These are phyloP conservation scores for Euproctis similis DNA, from an alignment of 2,888 invertebrate species.

Conservation along the genomic window DNA sequence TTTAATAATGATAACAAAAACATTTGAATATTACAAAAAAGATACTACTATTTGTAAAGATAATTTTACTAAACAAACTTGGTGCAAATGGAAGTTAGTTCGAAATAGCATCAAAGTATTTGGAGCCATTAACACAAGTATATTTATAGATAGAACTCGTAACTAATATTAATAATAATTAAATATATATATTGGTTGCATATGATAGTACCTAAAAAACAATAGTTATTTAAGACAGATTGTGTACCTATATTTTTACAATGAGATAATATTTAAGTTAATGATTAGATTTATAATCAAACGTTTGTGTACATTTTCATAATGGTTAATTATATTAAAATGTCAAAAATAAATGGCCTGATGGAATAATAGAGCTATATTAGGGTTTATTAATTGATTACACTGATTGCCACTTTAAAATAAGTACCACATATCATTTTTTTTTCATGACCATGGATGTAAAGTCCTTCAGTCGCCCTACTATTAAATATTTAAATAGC, in stretches of 20 bases:
- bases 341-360: not conserved
- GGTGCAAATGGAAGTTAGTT: conserved; percentile 14
- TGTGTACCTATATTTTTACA: conserved; percentile 68
- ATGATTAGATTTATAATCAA: conserved; percentile 39
- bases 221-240: conserved; percentile 38
- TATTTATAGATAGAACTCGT: too few relatives aligned
- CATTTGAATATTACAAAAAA: too few relatives aligned
- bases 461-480: too few relatives aligned
- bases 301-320: conserved; percentile 71
- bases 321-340: conserved; percentile 32
- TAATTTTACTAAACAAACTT: too few relatives aligned
- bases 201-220: conserved; percentile 39
- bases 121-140: conserved; percentile 31
- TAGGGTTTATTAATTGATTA: too few relatives aligned
- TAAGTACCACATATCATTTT: too few relatives aligned
- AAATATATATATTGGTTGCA: conserved; percentile 29
- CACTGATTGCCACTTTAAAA: too few relatives aligned
- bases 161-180: conserved; percentile 24
- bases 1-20: too few relatives aligned
- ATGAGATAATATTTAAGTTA: conserved; percentile 60
- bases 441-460: too few relatives aligned
- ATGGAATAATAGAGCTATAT: too few relatives aligned
- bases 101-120: conserved; percentile 12
- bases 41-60: too few relatives aligned
- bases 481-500: too few relatives aligned